Conservation (phyloP, 2,113 vertebrate genomes). For the Craseonycteris thonglongyai region DNA sequence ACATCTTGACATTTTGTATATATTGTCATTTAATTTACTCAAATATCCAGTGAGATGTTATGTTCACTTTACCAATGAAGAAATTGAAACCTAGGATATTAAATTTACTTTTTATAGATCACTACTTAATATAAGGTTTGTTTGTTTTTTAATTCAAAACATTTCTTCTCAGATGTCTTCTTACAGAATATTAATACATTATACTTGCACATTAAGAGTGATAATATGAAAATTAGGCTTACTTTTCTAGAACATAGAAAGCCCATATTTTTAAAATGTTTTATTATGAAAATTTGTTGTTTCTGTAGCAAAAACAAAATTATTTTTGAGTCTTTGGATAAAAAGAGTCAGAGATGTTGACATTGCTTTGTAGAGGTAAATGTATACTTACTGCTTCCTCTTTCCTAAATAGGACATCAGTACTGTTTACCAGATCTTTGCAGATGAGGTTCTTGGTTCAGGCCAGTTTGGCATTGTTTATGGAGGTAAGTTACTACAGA, state of each 20-base stretch:
- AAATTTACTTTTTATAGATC: slow-evolving; percentile 12
- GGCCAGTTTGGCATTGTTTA: slow-evolving; percentile 99
- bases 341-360: not conserved
- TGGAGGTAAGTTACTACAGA: slow-evolving; percentile 85
- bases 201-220: not conserved
- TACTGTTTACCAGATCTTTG: slow-evolving; percentile 98
- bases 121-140: not conserved
- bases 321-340: not conserved
- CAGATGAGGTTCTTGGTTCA: slow-evolving; percentile 97
- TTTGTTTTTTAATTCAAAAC: not conserved
- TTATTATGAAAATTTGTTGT: not conserved
- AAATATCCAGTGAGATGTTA: not conserved
- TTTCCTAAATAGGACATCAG: slow-evolving; percentile 90
- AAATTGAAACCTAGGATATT: not conserved
- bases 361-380: not conserved
- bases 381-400: slow-evolving; percentile 43
- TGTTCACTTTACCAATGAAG: not conserved
- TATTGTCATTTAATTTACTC: not conserved
- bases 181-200: not conserved
- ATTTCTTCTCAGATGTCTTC: not conserved
- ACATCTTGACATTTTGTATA: not conserved
- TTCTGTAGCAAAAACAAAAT: slow-evolving; percentile 8
- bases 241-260: not conserved
- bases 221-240: not conserved
- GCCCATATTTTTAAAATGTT: not conserved